phyloP scores from a whole-genome alignment of 2,797 vertebrate genomes.

The Dermochelys coriacea region DNA sequence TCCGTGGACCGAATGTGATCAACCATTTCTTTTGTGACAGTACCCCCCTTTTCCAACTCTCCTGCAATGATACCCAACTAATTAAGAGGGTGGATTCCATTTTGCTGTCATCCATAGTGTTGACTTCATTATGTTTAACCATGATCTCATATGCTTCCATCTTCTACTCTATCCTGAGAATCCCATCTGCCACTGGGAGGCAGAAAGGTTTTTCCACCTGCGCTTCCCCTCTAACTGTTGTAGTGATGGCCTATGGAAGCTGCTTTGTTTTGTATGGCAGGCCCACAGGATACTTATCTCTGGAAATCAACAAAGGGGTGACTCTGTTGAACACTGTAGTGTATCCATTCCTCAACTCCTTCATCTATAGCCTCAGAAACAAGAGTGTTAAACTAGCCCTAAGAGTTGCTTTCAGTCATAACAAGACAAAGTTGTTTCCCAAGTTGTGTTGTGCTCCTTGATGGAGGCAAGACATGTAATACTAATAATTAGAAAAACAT shows the following conservation, averaged over 20 bases:
- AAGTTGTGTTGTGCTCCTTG: too few species aligned
- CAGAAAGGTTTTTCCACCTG: neutral
- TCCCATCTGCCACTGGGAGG: neutral
- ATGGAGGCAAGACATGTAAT: too few species aligned
- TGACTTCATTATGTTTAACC: neutral
- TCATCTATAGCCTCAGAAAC: conserved; percentile 15
- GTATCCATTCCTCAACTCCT: neutral
- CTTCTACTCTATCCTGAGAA: neutral
- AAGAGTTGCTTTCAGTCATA: neutral
- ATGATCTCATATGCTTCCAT: neutral
- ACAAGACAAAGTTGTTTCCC: too few species aligned
- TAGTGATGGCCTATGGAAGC: neutral
- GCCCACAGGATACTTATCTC: neutral
- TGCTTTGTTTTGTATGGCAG: neutral
- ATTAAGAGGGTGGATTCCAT: neutral
- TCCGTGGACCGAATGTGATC: neutral
- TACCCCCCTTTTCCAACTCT: neutral
- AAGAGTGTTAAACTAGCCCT: neutral
- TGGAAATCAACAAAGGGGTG: neutral
- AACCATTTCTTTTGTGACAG: conserved; percentile 14
- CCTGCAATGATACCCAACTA: neutral
- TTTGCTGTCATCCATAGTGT: neutral
- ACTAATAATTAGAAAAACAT: too few species aligned
- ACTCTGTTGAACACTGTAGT: neutral
- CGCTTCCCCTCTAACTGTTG: neutral